Evolutionary conservation across 1,140 invertebrate genomes (phyloP).

Genomic region (Cyclina sinensis): DNA sequence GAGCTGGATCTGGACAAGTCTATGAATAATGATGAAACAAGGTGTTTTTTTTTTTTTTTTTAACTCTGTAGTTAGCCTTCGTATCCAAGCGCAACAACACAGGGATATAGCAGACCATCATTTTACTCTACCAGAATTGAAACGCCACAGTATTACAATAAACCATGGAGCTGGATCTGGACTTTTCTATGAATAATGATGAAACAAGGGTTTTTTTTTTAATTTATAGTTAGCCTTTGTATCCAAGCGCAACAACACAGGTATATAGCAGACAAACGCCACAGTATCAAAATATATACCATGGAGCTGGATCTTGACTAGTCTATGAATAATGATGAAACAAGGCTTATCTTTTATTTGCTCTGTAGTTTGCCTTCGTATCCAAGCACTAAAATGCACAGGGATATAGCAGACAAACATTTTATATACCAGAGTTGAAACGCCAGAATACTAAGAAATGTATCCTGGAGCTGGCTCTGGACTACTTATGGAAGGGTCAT

Average conservation of each 20-base stretch:
- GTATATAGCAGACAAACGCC: constrained; percentile 3
- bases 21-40: no score
- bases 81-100: background rate
- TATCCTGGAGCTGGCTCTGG: constrained; percentile 18
- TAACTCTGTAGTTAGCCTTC: background rate
- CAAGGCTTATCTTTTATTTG: no score
- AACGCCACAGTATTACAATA: constrained; percentile 1
- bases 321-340: background rate
- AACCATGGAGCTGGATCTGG: background rate
- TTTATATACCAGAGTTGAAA: background rate
- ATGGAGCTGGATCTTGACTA: background rate
- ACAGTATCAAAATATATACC: background rate
- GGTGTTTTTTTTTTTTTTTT: no score
- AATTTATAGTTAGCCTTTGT: background rate
- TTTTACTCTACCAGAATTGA: background rate
- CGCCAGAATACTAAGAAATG: background rate
- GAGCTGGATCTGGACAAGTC: background rate
- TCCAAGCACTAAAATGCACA: background rate
- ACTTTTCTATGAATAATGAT: no score
- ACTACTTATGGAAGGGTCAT: no score
- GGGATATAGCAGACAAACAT: constrained; percentile 32
- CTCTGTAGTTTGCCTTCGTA: constrained; percentile 4
- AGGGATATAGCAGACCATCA: background rate
- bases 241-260: background rate
- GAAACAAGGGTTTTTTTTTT: no score